These are phyloP conservation scores for Cyanoramphus novaezelandiae DNA, from an alignment of 2,113 vertebrate species.

Conservation along the genomic window DNA sequence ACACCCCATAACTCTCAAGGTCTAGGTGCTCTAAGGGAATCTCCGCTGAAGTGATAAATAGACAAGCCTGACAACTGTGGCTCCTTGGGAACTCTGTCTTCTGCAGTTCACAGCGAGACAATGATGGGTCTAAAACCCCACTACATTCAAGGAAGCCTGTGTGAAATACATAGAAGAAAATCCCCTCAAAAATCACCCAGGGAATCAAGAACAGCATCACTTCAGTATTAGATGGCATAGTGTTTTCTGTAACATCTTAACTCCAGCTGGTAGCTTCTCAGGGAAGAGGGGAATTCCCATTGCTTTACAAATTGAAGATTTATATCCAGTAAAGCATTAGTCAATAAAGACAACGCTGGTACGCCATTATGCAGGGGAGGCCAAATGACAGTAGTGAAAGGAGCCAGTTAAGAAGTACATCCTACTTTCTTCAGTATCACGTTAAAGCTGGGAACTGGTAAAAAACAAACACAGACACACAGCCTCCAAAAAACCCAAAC, in stretches of 20 bases:
- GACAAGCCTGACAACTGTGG: not conserved
- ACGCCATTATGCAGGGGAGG: not conserved
- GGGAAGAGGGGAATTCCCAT: not conserved
- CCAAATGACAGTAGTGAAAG: not conserved
- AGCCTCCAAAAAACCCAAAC: not conserved
- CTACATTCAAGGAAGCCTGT: not conserved
- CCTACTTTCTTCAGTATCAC: not conserved
- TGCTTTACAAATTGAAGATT: not conserved
- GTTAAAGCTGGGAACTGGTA: not conserved
- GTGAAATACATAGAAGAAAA: not conserved
- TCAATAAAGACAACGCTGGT: not conserved
- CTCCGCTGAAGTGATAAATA: not conserved
- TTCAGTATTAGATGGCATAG: not conserved
- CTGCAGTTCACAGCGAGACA: not conserved
- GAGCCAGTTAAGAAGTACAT: not conserved
- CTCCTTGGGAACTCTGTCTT: not conserved
- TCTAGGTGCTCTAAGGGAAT: not conserved
- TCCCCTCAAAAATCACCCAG: not conserved
- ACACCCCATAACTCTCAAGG: not conserved
- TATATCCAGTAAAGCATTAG: not conserved
- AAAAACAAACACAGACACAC: not conserved
- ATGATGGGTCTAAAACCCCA: not conserved
- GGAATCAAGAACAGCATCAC: not conserved
- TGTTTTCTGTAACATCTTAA: not conserved
- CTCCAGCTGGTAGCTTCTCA: not conserved